phyloP scores from a whole-genome alignment of 2,888 invertebrate genomes.

The Anarsia innoxiella region DNA sequence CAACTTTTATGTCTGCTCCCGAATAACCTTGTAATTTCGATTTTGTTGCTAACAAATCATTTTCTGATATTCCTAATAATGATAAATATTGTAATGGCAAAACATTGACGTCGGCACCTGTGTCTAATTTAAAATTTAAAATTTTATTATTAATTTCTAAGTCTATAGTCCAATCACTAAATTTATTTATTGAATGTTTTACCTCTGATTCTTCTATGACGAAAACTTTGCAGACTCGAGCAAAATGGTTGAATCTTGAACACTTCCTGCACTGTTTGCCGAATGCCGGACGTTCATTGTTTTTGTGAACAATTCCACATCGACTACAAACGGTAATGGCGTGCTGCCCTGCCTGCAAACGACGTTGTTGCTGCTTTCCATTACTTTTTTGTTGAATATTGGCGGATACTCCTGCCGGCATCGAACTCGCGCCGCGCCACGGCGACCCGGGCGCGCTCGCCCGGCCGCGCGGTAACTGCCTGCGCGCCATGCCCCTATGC shows the following conservation, averaged over 20 bases:
- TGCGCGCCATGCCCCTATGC: too few relatives aligned
- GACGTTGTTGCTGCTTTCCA: too few relatives aligned
- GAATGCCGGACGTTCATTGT: conserved; percentile 18
- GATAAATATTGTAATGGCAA: conserved; percentile 13
- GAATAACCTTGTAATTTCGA: conserved; percentile 18
- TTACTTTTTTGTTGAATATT: too few relatives aligned
- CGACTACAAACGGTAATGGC: conserved; percentile 1
- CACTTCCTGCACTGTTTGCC: conserved; percentile 16
- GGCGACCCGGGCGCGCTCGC: too few relatives aligned
- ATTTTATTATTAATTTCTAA: conserved; percentile 14
- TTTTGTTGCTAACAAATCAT: conserved; percentile 12
- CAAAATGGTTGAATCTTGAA: conserved; percentile 15
- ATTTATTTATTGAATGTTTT: conserved; percentile 18
- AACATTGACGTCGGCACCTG: conserved; percentile 22
- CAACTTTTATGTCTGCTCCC: conserved; percentile 14
- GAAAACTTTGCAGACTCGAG: conserved; percentile 15
- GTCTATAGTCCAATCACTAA: conserved; percentile 17
- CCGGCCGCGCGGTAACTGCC: too few relatives aligned
- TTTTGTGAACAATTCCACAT: conserved; percentile 14
- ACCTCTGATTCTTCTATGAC: conserved; percentile 10
- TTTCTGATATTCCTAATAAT: conserved; percentile 6
- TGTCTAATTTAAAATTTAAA: conserved; percentile 21
- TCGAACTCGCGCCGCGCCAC: too few relatives aligned
- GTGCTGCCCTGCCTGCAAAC: too few relatives aligned
- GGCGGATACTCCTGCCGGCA: too few relatives aligned